A percentile compares a stretch with the other conserved stretches of the same genome.
Evolutionary conservation across 2,888 invertebrate genomes (phyloP).

Genomic region (Heliconius charithonia): DNA sequence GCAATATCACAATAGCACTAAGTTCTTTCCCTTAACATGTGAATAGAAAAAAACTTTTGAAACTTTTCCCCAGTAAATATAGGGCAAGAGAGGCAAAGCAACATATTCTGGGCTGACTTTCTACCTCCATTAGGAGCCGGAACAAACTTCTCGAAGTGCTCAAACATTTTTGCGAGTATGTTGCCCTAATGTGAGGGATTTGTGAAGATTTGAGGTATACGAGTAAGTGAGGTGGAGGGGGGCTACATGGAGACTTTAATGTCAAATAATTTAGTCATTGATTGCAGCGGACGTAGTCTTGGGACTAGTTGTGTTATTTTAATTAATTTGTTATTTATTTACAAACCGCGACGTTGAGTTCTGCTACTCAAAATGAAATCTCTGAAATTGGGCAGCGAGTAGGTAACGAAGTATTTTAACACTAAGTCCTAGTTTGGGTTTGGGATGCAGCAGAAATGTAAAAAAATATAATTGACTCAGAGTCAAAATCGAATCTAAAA

Average conservation of each 20-base stretch:
- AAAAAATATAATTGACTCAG: background rate
- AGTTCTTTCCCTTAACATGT: background rate
- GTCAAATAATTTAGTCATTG: background rate
- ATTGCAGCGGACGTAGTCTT: background rate
- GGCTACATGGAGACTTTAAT: background rate
- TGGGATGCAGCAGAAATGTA: background rate
- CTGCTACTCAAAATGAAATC: too few species aligned
- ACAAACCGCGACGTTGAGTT: too few species aligned
- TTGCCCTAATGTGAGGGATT: constrained; percentile 32
- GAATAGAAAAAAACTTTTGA: constrained; percentile 27
- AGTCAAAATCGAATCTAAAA: background rate
- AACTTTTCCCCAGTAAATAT: constrained; percentile 4
- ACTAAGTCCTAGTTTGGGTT: too few species aligned
- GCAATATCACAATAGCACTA: background rate
- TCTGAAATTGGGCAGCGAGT: too few species aligned
- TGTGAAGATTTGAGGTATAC: constrained; percentile 29
- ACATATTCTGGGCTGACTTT: constrained; percentile 23
- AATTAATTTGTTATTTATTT: too few species aligned
- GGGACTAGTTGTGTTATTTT: too few species aligned
- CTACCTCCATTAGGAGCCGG: constrained; percentile 52
- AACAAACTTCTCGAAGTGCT: constrained; percentile 54
- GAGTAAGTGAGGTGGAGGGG: constrained; percentile 5
- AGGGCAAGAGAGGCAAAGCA: constrained; percentile 25
- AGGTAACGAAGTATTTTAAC: too few species aligned
- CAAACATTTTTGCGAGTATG: constrained; percentile 51